A percentile compares a stretch with the other conserved stretches of the same genome.
These are phyloP conservation scores for Platyrinchus mystaceus DNA, from an alignment of 2,797 vertebrate genomes.

Conservation along the genomic window DNA sequence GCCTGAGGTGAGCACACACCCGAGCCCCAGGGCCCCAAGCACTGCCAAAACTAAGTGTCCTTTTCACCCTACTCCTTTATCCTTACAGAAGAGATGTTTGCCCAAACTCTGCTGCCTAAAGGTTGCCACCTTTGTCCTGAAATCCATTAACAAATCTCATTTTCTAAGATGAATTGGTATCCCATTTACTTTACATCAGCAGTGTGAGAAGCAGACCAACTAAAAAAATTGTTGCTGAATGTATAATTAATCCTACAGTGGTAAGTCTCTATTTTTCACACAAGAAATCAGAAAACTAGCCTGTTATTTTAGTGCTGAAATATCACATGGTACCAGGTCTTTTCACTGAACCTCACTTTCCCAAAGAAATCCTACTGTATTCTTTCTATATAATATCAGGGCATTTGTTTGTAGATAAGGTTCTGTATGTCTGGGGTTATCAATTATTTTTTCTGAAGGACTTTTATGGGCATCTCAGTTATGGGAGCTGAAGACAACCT, in stretches of 20 bases:
- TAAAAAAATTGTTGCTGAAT: neutral
- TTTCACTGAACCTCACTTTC: neutral
- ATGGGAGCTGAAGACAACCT: neutral
- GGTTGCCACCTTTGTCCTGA: neutral
- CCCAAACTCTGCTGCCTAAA: neutral
- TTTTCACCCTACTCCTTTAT: neutral
- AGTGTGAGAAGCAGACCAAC: neutral
- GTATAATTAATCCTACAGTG: neutral
- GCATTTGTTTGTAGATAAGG: neutral
- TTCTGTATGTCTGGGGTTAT: neutral
- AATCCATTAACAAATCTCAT: neutral
- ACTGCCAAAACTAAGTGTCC: neutral
- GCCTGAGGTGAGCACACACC: neutral
- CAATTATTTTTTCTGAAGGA: neutral
- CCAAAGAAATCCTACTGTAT: neutral
- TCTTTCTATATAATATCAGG: neutral
- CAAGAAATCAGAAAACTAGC: neutral
- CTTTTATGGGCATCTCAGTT: neutral
- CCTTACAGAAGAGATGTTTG: neutral
- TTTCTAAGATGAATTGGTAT: neutral
- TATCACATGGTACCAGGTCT: rapidly evolving
- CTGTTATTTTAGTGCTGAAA: neutral
- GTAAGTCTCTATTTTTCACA: neutral
- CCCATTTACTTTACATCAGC: neutral
- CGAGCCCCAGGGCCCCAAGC: rapidly evolving